Evolutionary conservation across 2,797 vertebrate genomes (phyloP), one percentile per base, ranked within the genome.

Genomic region (Sarcoramphus papa): DNA sequence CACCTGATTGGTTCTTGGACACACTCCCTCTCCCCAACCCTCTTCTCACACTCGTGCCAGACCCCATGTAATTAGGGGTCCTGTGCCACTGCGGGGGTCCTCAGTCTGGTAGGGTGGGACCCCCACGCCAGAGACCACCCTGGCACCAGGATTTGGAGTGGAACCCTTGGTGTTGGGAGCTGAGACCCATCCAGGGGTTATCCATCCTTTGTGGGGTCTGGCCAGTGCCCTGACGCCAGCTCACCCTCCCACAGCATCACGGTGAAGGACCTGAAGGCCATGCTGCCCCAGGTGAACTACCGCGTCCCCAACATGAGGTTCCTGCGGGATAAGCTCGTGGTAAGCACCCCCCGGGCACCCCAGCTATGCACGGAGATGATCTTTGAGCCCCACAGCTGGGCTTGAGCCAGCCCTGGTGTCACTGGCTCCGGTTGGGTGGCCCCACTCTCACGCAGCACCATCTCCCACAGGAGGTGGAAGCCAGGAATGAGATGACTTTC

Each of bases 381-480:
- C 41, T 64, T 50, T 1, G 2, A 72, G 33, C 24, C 5, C 40
- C 6, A 2, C 5, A 73, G 7, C 23, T 0, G 0, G 56, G 22
- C 47, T 53, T 31, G 67, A 82, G 47, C 59, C 19, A 10, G 28
- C 20, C 7, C 1, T 0, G 1, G 25, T 87, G 27, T 85, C 10
- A 0, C 43, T 57, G 57, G 23, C 45, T 69, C 30, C 0, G 0
- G 7, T 4, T 0, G 0, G 24, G 41, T 68, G 41, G 41, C 27
- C 19, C 8, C 7, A 2, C 9, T 65, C 57, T 85, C 41, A 94
- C 21, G 25, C 7, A 45, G 19, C 43, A 37, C 14, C 7, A 0
- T 95, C 25, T 84, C 59, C 19, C 10, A 4, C 95, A 99, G 99
- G 99, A 99, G 84, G 98, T 99, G 70, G 99, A 99, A 96, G 98